Evolutionary conservation across 2,113 vertebrate genomes (phyloP).

Genomic region (Eidolon helvum): DNA sequence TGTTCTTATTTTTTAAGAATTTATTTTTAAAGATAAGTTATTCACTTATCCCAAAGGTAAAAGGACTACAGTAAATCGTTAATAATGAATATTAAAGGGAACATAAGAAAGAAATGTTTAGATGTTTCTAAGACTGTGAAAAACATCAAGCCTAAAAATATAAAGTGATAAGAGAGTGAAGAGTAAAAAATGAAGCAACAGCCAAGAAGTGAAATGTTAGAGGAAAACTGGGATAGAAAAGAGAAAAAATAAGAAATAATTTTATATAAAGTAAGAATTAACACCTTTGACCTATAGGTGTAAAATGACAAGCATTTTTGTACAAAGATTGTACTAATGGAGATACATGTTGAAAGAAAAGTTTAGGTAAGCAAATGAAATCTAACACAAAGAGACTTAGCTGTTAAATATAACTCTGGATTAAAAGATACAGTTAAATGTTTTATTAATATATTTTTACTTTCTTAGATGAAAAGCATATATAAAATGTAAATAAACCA

Average conservation of each 20-base stretch:
- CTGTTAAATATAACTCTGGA: not conserved
- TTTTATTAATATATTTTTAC: conserved; percentile 1
- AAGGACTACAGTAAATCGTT: not conserved
- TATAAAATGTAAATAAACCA: not conserved
- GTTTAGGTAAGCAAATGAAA: not conserved
- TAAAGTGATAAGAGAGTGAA: not conserved
- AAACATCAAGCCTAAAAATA: conserved; percentile 34
- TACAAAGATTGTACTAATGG: not conserved
- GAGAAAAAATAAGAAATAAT: conserved; percentile 14
- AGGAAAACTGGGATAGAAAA: not conserved
- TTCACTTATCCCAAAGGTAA: not conserved
- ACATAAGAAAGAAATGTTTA: not conserved
- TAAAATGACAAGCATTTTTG: not conserved
- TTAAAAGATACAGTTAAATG: not conserved
- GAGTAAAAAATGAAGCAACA: conserved; percentile 1
- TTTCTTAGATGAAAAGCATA: conserved; percentile 22
- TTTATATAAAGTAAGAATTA: not conserved
- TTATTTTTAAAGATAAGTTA: conserved; percentile 6
- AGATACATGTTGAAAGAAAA: not conserved
- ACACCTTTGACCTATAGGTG: not conserved
- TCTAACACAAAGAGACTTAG: not conserved
- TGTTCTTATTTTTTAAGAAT: not conserved
- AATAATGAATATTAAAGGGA: not conserved
- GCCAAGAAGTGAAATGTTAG: not conserved
- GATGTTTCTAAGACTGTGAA: not conserved